phyloP scores from a whole-genome alignment of 1,140 invertebrate genomes.

The Akabosia matsudoensis region DNA sequence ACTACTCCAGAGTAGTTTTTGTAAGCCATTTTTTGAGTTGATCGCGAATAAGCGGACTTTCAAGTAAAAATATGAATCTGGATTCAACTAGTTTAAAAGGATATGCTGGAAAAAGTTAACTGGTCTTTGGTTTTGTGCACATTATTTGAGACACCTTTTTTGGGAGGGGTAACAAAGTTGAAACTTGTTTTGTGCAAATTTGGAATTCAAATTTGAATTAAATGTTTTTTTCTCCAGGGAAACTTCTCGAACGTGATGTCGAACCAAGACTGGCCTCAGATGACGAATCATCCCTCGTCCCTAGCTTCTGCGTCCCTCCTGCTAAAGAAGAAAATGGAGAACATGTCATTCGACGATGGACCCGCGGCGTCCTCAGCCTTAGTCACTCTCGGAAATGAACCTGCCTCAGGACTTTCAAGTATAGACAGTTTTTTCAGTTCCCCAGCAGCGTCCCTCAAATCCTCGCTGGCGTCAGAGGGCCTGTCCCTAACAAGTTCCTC shows the following conservation, averaged over 20 bases:
- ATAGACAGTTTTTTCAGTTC: neutral
- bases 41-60: no score
- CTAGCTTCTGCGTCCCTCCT: neutral
- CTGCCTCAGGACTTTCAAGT: neutral
- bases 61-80: no score
- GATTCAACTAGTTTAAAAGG: no score
- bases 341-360: neutral
- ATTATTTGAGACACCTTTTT: no score
- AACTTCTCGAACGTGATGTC: neutral
- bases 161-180: no score
- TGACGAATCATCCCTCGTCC: neutral
- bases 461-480: neutral
- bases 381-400: neutral
- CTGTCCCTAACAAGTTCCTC: neutral
- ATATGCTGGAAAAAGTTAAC: no score
- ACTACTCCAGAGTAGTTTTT: no score
- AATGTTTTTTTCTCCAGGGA: neutral
- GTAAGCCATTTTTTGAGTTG: no score
- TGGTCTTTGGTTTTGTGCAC: no score
- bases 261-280: neutral
- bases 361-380: neutral
- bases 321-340: neutral
- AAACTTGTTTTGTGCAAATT: no score
- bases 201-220: no score
- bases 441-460: neutral